Base-by-base conservation (phyloP, 2,113 vertebrate species). In the Phylloscopus trochiloides region DNA sequence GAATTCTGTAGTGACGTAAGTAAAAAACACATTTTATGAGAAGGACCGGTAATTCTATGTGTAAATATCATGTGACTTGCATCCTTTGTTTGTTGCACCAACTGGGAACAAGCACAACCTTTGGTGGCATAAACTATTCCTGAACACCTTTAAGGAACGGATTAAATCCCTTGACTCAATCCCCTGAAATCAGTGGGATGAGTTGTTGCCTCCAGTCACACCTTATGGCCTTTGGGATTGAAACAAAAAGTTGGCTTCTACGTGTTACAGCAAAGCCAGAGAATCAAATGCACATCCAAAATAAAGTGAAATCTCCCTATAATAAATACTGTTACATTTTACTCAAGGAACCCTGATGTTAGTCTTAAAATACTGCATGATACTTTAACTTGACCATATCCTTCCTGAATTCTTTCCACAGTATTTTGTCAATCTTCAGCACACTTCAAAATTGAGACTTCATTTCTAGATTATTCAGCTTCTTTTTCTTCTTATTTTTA, bases 201-300 rank as follows among this genome's bases (percentile, higher is more conserved):
- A 66, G 12, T 18, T 51, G 8, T 20, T 59, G 48, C 28, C 40
- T 59, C 15, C 31, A 21, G 24, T 19, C 32, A 42, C 26, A 26
- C 10, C 31, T 70, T 1, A 1, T 40, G 19, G 9, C 26, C 28
- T 74, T 61, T 54, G 5, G 45, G 42, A 36, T 32, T 0, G 0
- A 14, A 83, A 71, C 10, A 84, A 34, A 57, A 84, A 70, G 17
- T 10, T 83, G 40, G 43, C 15, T 84, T 83, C 19, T 32, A 24
- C n/a, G 20, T 21, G 17, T 25, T 61, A 42, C n/a, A 51, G 22
- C 0, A 1, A 67, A 58, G 47, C 7, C 48, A 90, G 29, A 59
- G 29, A 82, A 72, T 40, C 66, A 78, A 82, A 72, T 25, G 18
- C 8, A 47, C 24, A 55, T 6, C 4, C 8, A 71, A 47, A 81